Evolutionary conservation across 2,888 invertebrate species (phyloP).

Genomic region (Drosophila paranaensis): DNA sequence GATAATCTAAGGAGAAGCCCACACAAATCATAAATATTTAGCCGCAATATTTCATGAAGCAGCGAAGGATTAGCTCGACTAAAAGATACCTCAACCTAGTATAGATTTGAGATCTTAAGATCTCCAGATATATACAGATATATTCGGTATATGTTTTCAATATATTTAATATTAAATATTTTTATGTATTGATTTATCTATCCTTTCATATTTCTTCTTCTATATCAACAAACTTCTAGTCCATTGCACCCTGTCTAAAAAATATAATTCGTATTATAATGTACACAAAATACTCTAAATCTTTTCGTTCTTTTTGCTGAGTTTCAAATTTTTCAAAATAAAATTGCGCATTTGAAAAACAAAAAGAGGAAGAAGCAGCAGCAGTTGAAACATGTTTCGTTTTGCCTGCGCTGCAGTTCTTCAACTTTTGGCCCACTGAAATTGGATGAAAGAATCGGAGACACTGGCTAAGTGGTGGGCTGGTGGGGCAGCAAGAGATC

Average conservation of each 20-base stretch:
- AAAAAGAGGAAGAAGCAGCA: not conserved
- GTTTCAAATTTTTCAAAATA: constrained; percentile 8
- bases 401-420: constrained; percentile 61
- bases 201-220: not conserved
- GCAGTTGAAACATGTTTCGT: not conserved
- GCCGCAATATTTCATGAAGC: constrained; percentile 8
- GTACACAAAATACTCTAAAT: constrained; percentile 22
- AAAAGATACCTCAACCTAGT: not conserved
- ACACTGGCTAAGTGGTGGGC: not conserved
- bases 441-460: constrained; percentile 26
- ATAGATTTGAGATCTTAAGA: not conserved
- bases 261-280: constrained; percentile 4
- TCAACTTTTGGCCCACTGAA: constrained; percentile 52
- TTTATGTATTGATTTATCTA: no score
- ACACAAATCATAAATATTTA: constrained; percentile 41
- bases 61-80: not conserved
- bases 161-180: no score
- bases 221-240: not conserved
- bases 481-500: constrained; percentile 23
- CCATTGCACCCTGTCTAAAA: not conserved
- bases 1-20: constrained; percentile 13
- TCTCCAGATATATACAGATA: not conserved
- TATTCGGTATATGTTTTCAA: no score
- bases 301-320: constrained; percentile 17
- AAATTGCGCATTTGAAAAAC: constrained; percentile 49